Conservation (phyloP, 1,140 invertebrate species). For the Euwallacea similis region DNA sequence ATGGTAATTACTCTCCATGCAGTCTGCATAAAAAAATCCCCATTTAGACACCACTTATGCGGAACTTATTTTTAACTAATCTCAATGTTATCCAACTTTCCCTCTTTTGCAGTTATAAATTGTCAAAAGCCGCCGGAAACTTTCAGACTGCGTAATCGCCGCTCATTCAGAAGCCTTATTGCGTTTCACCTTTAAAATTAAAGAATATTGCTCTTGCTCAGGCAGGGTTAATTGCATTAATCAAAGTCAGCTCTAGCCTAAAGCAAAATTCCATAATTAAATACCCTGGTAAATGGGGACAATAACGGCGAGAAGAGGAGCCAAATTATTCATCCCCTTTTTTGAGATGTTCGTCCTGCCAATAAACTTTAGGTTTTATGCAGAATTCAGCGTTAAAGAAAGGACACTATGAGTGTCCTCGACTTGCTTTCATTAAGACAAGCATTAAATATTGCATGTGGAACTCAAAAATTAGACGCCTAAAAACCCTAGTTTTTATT, state of each 20-base stretch:
- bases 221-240: slow-evolving; percentile 18
- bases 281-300: slow-evolving; percentile 14
- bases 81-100: not conserved
- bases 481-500: too few species aligned
- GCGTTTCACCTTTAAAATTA: slow-evolving; percentile 20
- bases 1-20: too few species aligned
- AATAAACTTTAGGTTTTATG: too few species aligned
- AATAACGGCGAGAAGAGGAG: slow-evolving; percentile 13
- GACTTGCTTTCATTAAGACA: too few species aligned
- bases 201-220: slow-evolving; percentile 18
- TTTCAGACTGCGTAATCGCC: slow-evolving; percentile 6
- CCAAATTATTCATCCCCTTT: slow-evolving; percentile 18
- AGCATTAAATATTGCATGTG: too few species aligned
- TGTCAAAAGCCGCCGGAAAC: not conserved
- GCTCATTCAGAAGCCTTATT: slow-evolving; percentile 14
- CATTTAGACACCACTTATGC: too few species aligned
- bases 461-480: too few species aligned
- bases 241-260: slow-evolving; percentile 15
- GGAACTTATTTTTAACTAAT: too few species aligned
- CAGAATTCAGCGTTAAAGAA: too few species aligned
- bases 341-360: not conserved
- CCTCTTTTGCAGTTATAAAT: slow-evolving; percentile 4
- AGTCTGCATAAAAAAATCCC: too few species aligned
- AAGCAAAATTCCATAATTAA: slow-evolving; percentile 27
- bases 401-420: too few species aligned